phyloP scores from a whole-genome alignment of 2,113 vertebrate genomes.

The Nerophis ophidion region DNA sequence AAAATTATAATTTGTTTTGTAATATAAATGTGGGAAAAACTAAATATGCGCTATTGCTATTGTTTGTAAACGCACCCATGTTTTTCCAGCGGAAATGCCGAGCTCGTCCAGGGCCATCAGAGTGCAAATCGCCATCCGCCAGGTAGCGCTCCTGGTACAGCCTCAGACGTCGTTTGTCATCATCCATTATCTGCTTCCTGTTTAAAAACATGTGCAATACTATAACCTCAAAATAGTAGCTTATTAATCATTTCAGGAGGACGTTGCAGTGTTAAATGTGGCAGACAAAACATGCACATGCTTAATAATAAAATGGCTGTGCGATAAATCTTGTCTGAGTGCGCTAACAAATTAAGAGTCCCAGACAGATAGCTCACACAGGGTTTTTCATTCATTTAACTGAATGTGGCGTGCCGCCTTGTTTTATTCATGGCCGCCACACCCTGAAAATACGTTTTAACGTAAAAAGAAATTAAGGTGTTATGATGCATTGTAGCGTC shows the following conservation, averaged over 20 bases:
- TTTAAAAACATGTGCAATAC: neutral
- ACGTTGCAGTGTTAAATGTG: too few species aligned
- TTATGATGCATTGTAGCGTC: too few species aligned
- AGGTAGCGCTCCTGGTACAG: conserved; percentile 92
- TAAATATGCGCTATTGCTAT: neutral
- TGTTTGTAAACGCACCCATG: conserved; percentile 69
- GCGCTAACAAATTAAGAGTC: too few species aligned
- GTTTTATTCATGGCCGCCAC: too few species aligned
- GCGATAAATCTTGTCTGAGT: too few species aligned
- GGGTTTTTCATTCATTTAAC: too few species aligned
- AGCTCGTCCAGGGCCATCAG: conserved; percentile 85
- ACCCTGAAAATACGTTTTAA: too few species aligned
- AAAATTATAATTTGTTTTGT: neutral
- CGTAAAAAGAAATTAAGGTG: too few species aligned
- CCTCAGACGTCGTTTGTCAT: conserved; percentile 86
- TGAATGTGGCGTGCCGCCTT: too few species aligned
- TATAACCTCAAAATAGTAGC: neutral
- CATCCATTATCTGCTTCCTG: conserved; percentile 92
- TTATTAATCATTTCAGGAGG: neutral
- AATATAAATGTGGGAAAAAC: neutral
- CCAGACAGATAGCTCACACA: too few species aligned
- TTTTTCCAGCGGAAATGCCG: conserved; percentile 94
- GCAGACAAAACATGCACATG: too few species aligned
- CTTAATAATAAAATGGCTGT: too few species aligned
- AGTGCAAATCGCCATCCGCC: conserved; percentile 90